These are phyloP conservation scores for Torymus aiolomorphi DNA, from an alignment of 2,888 invertebrate genomes.

Conservation along the genomic window DNA sequence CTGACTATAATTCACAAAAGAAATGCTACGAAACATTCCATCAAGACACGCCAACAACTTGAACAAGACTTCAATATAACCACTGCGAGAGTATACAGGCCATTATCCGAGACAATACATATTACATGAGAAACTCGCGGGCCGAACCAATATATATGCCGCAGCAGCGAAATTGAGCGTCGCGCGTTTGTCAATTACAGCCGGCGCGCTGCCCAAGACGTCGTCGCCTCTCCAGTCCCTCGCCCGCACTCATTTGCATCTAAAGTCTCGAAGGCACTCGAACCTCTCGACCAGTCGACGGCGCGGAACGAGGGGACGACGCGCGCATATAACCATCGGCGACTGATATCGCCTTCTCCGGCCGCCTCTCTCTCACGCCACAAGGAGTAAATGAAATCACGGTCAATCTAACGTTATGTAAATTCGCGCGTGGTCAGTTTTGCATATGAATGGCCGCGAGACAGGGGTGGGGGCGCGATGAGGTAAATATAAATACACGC, in stretches of 20 bases:
- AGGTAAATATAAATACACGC: conserved; percentile 17
- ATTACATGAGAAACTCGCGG: conserved; percentile 20
- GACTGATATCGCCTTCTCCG: conserved; percentile 24
- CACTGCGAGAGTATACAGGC: too few species aligned
- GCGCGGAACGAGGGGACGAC: neutral
- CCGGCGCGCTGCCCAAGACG: conserved; percentile 14
- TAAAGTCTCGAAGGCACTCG: conserved; percentile 43
- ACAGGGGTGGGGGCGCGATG: conserved; percentile 61
- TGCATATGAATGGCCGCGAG: conserved; percentile 72
- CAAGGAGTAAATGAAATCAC: conserved; percentile 71
- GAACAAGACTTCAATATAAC: too few species aligned
- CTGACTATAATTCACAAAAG: too few species aligned
- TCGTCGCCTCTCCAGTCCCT: neutral
- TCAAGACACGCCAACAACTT: too few species aligned
- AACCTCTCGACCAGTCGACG: neutral
- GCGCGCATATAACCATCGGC: neutral
- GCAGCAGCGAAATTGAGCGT: conserved; percentile 51
- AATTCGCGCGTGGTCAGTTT: conserved; percentile 71
- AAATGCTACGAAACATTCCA: too few species aligned
- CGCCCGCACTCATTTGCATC: conserved; percentile 52
- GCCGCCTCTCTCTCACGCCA: conserved; percentile 14
- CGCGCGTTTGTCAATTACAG: conserved; percentile 54
- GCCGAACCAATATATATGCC: conserved; percentile 43
- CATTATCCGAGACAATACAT: conserved; percentile 3
- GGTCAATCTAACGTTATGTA: conserved; percentile 75